Evolutionary conservation across 2,797 vertebrate species (phyloP), one percentile per base, ranked within the genome.

Genomic region (Synaphobranchus kaupii): DNA sequence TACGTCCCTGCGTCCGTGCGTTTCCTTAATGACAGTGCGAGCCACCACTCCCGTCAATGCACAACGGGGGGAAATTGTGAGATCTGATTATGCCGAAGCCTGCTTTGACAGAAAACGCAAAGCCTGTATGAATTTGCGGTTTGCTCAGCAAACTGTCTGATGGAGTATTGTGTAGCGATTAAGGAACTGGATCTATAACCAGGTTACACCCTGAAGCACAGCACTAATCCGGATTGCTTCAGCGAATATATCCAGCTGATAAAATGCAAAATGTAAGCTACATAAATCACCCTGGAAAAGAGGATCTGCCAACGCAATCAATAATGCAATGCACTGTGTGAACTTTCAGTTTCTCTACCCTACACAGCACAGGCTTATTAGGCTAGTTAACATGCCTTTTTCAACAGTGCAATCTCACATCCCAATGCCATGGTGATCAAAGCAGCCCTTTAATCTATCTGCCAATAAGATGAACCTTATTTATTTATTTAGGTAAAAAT

Each of bases 201-300:
- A 81, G 78, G 44, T 50, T 81, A 50, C 22, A n/a, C 73, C 39
- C 44, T 25, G 22, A 76, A 81, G 78, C 47, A 48, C 22, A n/a
- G 78, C 12, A 50, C 47, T 81, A 25, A 81, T 25, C 78, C 47
- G 9, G 47, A 81, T n/a, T 10, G 78, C 47, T 25, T 48, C 47
- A 50, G 44, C 8, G 0, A 81, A 81, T 9, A 81, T 9, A 81
- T n/a, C 47, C 78, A 25, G 25, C 10, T 50, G 78, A 81, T 81
- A 81, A 81, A 81, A 81, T 50, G 44, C n/a, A 81, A 81, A 81
- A 50, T 50, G 78, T 81, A 48, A 81, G 47, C 78, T 50, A n/a
- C 17, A 34, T 48, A 81, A 48, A 25, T 48, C 78, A 81, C 25
- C 22, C 6, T 28, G 47, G 25, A 81, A 81, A 50, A 28, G 78